A percentile compares a stretch with the other conserved stretches of the same genome.
These are phyloP conservation scores for Didymodactylos carnosus DNA, from an alignment of 2,888 invertebrate genomes.

Conservation along the genomic window DNA sequence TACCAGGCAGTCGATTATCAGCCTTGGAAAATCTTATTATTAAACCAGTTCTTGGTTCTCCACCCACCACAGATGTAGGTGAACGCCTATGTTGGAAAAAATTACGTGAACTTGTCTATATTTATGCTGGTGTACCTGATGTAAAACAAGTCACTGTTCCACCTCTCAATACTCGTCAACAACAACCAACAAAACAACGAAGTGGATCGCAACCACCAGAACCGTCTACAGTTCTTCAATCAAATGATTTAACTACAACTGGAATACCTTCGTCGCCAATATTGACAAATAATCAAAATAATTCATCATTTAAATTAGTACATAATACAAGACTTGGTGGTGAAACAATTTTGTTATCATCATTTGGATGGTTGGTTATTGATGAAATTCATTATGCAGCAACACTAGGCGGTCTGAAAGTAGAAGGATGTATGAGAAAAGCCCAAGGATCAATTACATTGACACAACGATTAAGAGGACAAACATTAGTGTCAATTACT, in stretches of 20 bases:
- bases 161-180: background rate
- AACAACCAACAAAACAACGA: too few species aligned
- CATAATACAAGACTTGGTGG: background rate
- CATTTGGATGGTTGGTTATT: background rate
- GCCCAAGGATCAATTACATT: slow-evolving; percentile 60
- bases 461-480: slow-evolving; percentile 49
- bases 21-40: background rate
- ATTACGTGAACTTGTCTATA: background rate
- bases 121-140: background rate
- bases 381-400: slow-evolving; percentile 43
- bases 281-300: too few species aligned
- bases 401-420: slow-evolving; percentile 70
- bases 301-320: background rate
- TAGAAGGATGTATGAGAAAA: slow-evolving; percentile 78
- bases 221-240: background rate
- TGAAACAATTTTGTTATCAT: background rate
- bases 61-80: background rate
- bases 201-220: background rate
- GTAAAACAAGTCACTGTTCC: background rate
- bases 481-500: background rate
- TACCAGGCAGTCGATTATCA: background rate
- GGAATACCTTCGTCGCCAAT: too few species aligned
- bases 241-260: background rate
- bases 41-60: background rate
- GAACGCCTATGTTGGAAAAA: background rate